Base-by-base conservation (phyloP, 1,140 invertebrate species). In the Acyrthosiphon pisum region DNA sequence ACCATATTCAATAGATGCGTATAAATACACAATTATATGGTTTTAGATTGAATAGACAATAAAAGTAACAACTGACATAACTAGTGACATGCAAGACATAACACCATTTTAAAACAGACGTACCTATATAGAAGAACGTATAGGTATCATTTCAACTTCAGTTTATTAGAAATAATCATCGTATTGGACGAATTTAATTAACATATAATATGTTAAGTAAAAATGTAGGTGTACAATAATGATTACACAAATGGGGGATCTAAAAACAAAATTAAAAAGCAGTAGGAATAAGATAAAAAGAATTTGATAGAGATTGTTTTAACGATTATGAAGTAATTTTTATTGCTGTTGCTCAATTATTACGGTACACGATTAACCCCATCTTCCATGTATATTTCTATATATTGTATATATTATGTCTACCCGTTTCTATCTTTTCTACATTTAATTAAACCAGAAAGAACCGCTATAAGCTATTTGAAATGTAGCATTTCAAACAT, bases 381-480 rank as follows among this genome's bases (percentile, higher is more conserved):
- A 44, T 84, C 30, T 7, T 26, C 30, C 1, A 9, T 20, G 9
- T 8, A 53, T 53, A 53, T 53, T 23, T 53, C 50, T 53, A 53
- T 53, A 53, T 53, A 48, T 48, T 48, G 11, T 53, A 22, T 22
- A 20, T 14, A 7, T n/a, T n/a, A 35, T 22, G 3, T 14, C 1
- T 6, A n/a, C 35, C n/a, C 1, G 23, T 89, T 26, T 89, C 22
- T 56, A 26, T 11, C 35, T 41, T 37, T 37, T 41, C 37, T 22
- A 23, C 23, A 56, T 89, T 89, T 56, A 89, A 56, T 89, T 41
- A 89, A 89, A 56, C 88, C 50, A 53, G 50, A 89, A 89, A 23
- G n/a, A 37, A 30, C 44, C 30, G 6, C 37, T 30, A 26, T 7
- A 3, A 30, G 2, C 20, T 26, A 7, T 2, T 22, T 37, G 35